Conservation (phyloP, 1,140 invertebrate genomes). For the Microplitis mediator region DNA sequence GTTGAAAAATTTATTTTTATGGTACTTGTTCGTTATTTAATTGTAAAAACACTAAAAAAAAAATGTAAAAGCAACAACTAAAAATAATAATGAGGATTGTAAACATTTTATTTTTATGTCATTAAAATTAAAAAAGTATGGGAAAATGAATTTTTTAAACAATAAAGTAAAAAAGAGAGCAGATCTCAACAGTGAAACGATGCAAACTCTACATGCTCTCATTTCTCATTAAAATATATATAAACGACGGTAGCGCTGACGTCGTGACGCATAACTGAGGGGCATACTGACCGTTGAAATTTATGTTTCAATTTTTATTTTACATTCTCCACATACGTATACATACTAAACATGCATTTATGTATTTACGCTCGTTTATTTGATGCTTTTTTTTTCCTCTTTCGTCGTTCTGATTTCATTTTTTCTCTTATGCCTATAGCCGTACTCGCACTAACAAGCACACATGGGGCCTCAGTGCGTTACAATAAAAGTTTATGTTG, state of each 20-base stretch:
- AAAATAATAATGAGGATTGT: neutral
- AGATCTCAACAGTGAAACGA: neutral
- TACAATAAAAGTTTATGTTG: too few relatives aligned
- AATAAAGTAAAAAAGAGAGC: too few relatives aligned
- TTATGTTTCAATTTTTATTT: conserved; percentile 27
- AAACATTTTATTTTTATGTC: neutral
- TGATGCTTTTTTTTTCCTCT: neutral
- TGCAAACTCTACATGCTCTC: conserved; percentile 5
- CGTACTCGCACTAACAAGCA: too few relatives aligned
- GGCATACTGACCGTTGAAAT: conserved; percentile 23
- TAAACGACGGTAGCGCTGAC: neutral
- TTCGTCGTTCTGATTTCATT: too few relatives aligned
- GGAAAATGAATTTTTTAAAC: too few relatives aligned
- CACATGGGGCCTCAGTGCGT: too few relatives aligned
- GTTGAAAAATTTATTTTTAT: too few relatives aligned
- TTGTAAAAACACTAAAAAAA: neutral
- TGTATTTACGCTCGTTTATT: neutral
- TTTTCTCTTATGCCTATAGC: too few relatives aligned
- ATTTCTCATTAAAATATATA: conserved; percentile 22
- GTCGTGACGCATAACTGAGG: conserved; percentile 20
- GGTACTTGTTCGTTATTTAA: neutral
- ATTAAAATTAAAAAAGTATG: too few relatives aligned
- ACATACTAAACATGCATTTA: too few relatives aligned
- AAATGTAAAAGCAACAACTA: neutral
- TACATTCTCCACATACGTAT: neutral